A percentile compares a stretch with the other conserved stretches of the same genome.
These are phyloP conservation scores for Eulacestoma nigropectus DNA, from an alignment of 2,113 vertebrate species.

Conservation along the genomic window DNA sequence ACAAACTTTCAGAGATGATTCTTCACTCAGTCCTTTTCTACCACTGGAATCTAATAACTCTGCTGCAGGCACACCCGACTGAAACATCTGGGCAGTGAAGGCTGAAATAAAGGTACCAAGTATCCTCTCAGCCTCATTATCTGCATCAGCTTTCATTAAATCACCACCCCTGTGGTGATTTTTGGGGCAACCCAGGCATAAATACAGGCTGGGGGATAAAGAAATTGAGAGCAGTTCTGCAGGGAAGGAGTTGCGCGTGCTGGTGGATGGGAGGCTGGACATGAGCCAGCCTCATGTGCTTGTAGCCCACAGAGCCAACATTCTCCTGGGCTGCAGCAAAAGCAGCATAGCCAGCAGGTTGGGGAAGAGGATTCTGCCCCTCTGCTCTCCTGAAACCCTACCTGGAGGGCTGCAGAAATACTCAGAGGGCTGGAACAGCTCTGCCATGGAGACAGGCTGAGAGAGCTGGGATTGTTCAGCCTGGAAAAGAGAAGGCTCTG, in stretches of 20 bases:
- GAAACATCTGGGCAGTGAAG: neutral
- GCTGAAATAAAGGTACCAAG: neutral
- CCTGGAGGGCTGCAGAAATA: neutral
- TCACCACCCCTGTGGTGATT: neutral
- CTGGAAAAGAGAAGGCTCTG: neutral
- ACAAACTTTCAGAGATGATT: neutral
- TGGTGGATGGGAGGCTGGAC: neutral
- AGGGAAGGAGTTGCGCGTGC: neutral
- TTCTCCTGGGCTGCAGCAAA: neutral
- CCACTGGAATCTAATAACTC: neutral
- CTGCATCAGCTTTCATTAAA: neutral
- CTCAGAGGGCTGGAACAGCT: neutral
- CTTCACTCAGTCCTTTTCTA: neutral
- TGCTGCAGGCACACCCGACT: neutral
- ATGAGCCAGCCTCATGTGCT: neutral
- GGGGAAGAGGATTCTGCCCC: neutral
- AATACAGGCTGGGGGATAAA: neutral
- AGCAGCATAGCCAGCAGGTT: neutral
- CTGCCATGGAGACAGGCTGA: neutral
- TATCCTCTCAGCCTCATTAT: neutral
- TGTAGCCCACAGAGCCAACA: neutral
- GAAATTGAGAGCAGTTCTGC: neutral
- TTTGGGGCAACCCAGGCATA: neutral
- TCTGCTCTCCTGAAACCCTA: neutral
- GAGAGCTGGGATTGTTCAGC: neutral